Percentiles rank a stretch among this genome's conserved stretches.
Conservation (phyloP, 2,797 vertebrate genomes). For the Heteromormyrus szaboi region DNA sequence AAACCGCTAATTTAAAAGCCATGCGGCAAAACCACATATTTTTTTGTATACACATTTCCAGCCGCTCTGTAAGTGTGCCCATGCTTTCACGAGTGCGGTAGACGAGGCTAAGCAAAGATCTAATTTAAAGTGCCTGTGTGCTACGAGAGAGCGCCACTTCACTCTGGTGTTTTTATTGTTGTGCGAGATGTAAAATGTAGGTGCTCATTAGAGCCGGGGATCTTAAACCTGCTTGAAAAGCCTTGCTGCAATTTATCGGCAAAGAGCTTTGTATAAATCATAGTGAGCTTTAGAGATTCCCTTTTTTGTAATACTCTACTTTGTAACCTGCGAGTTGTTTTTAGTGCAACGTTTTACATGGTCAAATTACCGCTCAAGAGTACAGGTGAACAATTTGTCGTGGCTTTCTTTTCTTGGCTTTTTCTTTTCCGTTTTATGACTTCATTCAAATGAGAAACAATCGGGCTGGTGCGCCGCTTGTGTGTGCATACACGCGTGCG, state of each 20-base stretch:
- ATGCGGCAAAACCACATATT: conserved; percentile 43
- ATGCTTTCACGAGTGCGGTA: conserved; percentile 53
- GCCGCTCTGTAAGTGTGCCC: conserved; percentile 56
- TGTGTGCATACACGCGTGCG: conserved; percentile 36
- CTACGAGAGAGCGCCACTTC: conserved; percentile 66
- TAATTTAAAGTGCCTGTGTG: conserved; percentile 68
- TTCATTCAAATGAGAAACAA: conserved; percentile 61
- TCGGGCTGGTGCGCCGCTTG: conserved; percentile 42
- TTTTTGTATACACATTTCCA: conserved; percentile 26
- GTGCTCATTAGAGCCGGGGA: conserved; percentile 68
- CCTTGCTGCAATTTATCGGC: conserved; percentile 71
- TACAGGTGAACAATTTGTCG: conserved; percentile 69
- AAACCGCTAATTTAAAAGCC: conserved; percentile 45
- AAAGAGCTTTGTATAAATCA: conserved; percentile 67
- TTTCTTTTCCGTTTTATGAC: conserved; percentile 68
- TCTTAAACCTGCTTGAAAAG: conserved; percentile 71
- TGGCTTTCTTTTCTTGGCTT: conserved; percentile 66
- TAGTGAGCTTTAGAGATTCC: conserved; percentile 64
- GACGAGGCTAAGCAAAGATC: conserved; percentile 67
- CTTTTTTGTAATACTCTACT: conserved; percentile 53
- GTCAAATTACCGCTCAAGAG: conserved; percentile 60
- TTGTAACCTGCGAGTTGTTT: conserved; percentile 52
- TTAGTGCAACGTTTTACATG: conserved; percentile 59
- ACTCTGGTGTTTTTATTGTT: conserved; percentile 66
- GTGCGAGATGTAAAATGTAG: conserved; percentile 57